Conservation (phyloP, 2,113 vertebrate species). For the Myrmecobius fasciatus region DNA sequence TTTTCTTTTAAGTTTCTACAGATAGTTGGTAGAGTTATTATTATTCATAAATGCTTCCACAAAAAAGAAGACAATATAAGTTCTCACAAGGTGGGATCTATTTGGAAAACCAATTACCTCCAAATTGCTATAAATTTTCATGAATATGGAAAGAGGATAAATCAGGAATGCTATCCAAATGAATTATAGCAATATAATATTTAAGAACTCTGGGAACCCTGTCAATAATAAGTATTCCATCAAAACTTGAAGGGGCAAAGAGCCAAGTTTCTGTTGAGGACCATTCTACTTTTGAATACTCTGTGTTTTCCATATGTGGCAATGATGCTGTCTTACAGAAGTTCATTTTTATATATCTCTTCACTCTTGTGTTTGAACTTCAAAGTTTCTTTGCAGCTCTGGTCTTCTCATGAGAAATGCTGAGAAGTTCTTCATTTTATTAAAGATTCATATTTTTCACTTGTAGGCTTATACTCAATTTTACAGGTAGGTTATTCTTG, state of each 20-base stretch:
- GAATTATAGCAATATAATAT: constrained; percentile 89
- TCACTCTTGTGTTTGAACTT: background rate
- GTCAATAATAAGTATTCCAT: constrained; percentile 88
- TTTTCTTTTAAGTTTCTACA: constrained; percentile 48
- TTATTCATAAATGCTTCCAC: constrained; percentile 72
- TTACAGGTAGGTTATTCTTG: background rate
- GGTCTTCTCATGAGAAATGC: background rate
- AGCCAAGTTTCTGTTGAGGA: constrained; percentile 95
- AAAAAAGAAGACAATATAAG: constrained; percentile 71
- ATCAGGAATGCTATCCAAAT: constrained; percentile 63
- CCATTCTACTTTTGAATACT: constrained; percentile 95
- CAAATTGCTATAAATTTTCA: constrained; percentile 63
- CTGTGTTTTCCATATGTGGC: constrained; percentile 96
- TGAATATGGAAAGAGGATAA: constrained; percentile 73
- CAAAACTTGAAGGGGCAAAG: constrained; percentile 94
- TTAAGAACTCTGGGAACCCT: constrained; percentile 91
- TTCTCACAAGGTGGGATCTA: constrained; percentile 65
- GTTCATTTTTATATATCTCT: background rate
- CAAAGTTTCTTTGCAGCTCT: background rate
- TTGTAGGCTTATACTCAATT: background rate
- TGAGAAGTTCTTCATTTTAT: background rate
- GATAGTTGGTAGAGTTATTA: constrained; percentile 60
- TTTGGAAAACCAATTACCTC: constrained; percentile 79
- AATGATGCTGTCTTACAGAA: constrained; percentile 85
- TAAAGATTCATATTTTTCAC: background rate